phyloP scores from a whole-genome alignment of 2,113 vertebrate species.

The Cranoglanis bouderius region DNA sequence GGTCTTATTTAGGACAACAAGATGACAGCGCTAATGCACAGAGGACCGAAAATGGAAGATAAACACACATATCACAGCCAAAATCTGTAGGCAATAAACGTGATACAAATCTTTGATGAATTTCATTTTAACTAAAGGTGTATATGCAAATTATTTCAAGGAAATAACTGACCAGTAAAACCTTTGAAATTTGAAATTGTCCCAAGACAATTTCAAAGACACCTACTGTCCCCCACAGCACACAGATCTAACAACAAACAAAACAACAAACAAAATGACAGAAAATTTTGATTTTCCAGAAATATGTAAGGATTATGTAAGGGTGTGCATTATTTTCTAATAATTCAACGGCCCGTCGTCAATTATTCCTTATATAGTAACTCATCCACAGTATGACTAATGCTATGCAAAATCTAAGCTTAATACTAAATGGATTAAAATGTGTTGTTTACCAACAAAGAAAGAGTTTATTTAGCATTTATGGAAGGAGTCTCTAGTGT shows the following conservation, averaged over 20 bases:
- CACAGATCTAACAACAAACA: too few species aligned
- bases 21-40: neutral
- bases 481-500: neutral
- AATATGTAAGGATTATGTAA: too few species aligned
- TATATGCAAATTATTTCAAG: neutral
- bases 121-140: neutral
- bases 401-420: neutral
- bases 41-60: neutral
- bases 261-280: too few species aligned
- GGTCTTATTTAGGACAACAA: neutral
- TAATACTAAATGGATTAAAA: neutral
- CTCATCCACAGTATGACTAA: neutral
- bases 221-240: too few species aligned
- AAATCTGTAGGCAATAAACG: neutral
- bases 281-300: too few species aligned
- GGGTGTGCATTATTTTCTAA: too few species aligned
- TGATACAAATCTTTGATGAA: neutral
- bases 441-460: neutral
- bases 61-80: neutral
- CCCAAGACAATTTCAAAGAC: too few species aligned
- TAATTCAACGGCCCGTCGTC: too few species aligned
- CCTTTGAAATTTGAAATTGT: neutral
- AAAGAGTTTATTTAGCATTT: neutral
- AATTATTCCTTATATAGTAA: too few species aligned
- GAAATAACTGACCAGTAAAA: neutral